A percentile compares a stretch with the other conserved stretches of the same genome.
phyloP scores from a whole-genome alignment of 1,140 invertebrate genomes.

The Drosophila nannoptera region DNA sequence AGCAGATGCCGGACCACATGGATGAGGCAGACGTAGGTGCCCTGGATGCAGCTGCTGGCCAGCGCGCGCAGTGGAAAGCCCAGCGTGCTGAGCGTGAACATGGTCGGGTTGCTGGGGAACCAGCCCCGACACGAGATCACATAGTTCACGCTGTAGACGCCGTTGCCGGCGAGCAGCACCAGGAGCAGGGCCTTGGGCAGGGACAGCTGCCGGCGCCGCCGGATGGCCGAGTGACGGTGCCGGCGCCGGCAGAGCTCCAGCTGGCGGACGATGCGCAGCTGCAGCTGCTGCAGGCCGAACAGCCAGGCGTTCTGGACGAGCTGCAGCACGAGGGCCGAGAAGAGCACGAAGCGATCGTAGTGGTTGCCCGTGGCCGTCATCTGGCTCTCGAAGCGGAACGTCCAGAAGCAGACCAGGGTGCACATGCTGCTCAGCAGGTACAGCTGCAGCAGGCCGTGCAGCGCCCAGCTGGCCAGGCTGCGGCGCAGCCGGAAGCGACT shows the following conservation, averaged over 20 bases:
- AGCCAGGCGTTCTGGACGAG: constrained; percentile 64
- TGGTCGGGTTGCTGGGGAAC: constrained; percentile 21
- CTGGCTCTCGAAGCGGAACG: constrained; percentile 38
- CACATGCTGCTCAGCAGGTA: constrained; percentile 48
- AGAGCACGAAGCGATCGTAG: constrained; percentile 54
- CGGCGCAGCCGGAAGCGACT: constrained; percentile 41
- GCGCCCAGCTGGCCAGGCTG: constrained; percentile 51
- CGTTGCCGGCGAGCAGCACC: constrained; percentile 35
- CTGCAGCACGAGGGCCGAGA: constrained; percentile 47
- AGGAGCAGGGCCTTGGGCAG: constrained; percentile 31
- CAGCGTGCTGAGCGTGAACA: constrained; percentile 48
- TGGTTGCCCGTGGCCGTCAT: constrained; percentile 59
- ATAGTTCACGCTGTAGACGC: constrained; percentile 46
- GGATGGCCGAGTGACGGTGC: constrained; percentile 36
- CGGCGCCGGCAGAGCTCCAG: constrained; percentile 45
- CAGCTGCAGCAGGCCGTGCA: constrained; percentile 46
- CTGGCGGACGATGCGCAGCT: constrained; percentile 49
- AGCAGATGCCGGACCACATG: constrained; percentile 48
- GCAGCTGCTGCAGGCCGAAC: constrained; percentile 47
- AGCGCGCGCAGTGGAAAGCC: constrained; percentile 61
- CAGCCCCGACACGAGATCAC: constrained; percentile 30
- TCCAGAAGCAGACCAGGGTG: constrained; percentile 43
- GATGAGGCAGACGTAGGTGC: constrained; percentile 57
- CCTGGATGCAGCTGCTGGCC: constrained; percentile 55
- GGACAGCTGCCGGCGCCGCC: constrained; percentile 21